Conservation (phyloP, 2,888 invertebrate genomes). For the Schrankia costaestrigalis region DNA sequence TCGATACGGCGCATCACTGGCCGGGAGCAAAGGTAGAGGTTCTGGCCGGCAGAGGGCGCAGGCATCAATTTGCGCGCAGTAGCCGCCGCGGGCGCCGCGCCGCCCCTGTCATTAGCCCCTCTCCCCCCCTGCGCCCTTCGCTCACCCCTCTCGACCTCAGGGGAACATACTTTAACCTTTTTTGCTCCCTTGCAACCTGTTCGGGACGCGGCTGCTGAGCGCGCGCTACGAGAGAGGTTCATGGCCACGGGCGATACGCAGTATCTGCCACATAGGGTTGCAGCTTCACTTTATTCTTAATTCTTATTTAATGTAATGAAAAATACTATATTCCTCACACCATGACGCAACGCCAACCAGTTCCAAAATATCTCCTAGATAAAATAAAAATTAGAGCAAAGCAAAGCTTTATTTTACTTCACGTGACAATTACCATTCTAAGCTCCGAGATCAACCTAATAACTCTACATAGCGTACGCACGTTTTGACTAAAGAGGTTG, state of each 20-base stretch:
- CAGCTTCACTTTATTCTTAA: slow-evolving; percentile 10
- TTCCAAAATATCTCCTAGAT: too few relatives aligned
- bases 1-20: slow-evolving; percentile 72
- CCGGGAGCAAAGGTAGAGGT: slow-evolving; percentile 80
- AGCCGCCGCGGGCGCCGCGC: slow-evolving; percentile 78
- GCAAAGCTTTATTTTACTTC: too few relatives aligned
- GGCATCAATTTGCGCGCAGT: slow-evolving; percentile 79
- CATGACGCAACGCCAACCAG: neutral
- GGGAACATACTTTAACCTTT: slow-evolving; percentile 78
- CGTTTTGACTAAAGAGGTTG: too few relatives aligned
- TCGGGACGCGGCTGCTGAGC: slow-evolving; percentile 71
- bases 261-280: slow-evolving; percentile 50
- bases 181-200: slow-evolving; percentile 78
- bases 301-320: neutral
- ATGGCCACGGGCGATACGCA: slow-evolving; percentile 75
- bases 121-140: slow-evolving; percentile 29
- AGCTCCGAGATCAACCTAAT: too few relatives aligned
- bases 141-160: slow-evolving; percentile 38
- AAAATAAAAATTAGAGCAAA: too few relatives aligned
- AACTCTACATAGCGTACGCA: too few relatives aligned
- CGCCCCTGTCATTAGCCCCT: slow-evolving; percentile 77
- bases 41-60: slow-evolving; percentile 72
- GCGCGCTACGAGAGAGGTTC: slow-evolving; percentile 72
- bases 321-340: neutral
- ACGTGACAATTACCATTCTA: too few relatives aligned